These are phyloP conservation scores for Sepioteuthis lessoniana DNA, from an alignment of 2,888 invertebrate genomes.

Conservation along the genomic window DNA sequence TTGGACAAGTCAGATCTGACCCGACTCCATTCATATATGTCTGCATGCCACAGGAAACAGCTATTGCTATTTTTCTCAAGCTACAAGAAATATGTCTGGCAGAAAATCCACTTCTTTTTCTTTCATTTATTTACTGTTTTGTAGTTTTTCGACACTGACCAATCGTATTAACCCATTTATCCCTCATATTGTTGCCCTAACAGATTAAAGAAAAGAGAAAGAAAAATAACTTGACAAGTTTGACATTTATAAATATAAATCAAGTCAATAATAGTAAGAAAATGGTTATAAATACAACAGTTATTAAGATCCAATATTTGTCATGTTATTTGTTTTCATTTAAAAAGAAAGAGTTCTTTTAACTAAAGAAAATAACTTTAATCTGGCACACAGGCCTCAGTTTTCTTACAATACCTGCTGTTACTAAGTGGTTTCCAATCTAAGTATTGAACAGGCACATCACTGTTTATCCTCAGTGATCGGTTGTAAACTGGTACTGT, in stretches of 20 bases:
- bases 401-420: too few relatives aligned
- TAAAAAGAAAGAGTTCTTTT: too few relatives aligned
- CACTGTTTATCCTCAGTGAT: too few relatives aligned
- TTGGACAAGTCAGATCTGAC: neutral
- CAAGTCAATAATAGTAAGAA: neutral
- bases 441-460: too few relatives aligned
- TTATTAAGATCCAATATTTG: neutral
- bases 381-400: too few relatives aligned
- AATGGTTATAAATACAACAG: neutral
- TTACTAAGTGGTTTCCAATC: too few relatives aligned
- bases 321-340: too few relatives aligned
- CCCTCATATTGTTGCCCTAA: neutral
- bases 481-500: too few relatives aligned
- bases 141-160: neutral
- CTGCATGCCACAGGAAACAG: neutral
- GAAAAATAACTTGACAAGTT: neutral
- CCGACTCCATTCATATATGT: neutral
- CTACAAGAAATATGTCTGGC: constrained; percentile 1
- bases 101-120: neutral
- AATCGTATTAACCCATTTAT: neutral
- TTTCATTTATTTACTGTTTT: neutral
- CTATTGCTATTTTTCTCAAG: neutral
- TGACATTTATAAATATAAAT: neutral
- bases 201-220: neutral
- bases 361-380: too few relatives aligned